These are phyloP conservation scores for Epizoanthus fatuus DNA, from an alignment of 92 coral and sea anemone genomes.

Conservation along the genomic window DNA sequence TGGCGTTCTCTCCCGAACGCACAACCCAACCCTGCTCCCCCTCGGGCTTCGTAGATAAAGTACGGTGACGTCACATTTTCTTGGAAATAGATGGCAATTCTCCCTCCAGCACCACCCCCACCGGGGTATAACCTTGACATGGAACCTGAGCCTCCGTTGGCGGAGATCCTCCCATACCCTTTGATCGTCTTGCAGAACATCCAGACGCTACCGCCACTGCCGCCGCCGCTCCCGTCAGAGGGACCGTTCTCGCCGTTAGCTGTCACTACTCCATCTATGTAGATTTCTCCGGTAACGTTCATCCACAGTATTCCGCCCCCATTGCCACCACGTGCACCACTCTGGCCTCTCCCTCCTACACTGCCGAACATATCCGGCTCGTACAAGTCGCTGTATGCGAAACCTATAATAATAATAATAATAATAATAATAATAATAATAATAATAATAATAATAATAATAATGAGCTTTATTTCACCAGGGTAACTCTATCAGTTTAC, in stretches of 20 bases:
- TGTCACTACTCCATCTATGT: constrained; percentile 73
- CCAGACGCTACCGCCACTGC: constrained; percentile 88
- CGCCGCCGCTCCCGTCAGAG: constrained; percentile 74
- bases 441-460: no score
- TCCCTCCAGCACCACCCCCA: constrained; percentile 85
- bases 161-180: constrained; percentile 78
- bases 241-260: constrained; percentile 76
- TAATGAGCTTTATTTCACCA: no score
- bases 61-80: constrained; percentile 73
- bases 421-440: not conserved
- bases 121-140: constrained; percentile 50
- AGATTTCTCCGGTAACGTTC: constrained; percentile 74
- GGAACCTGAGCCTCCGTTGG: constrained; percentile 76
- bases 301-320: constrained; percentile 84
- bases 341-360: constrained; percentile 66
- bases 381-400: constrained; percentile 76
- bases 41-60: constrained; percentile 79
- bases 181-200: constrained; percentile 72
- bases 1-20: constrained; percentile 36
- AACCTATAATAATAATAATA: constrained; percentile 34
- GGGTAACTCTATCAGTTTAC: no score
- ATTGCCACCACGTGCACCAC: constrained; percentile 71
- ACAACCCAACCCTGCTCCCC: constrained; percentile 77
- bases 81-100: constrained; percentile 79
- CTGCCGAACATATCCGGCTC: constrained; percentile 82